Conservation (phyloP, 2,113 vertebrate species). For the Zapornia atra region DNA sequence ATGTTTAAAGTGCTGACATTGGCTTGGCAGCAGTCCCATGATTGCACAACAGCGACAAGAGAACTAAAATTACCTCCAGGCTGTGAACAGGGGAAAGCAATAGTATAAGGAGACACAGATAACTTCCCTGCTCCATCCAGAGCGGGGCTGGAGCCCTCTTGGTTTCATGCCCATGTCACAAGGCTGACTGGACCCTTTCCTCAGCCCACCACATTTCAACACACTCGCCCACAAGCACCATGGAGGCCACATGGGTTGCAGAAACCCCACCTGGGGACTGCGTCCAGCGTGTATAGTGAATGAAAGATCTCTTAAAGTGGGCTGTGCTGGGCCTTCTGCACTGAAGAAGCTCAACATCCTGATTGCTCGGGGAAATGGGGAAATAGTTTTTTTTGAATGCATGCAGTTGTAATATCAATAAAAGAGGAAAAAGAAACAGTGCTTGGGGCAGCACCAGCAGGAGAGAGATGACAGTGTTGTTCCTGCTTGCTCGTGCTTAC, state of each 20-base stretch:
- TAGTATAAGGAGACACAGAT: background rate
- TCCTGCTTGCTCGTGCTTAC: background rate
- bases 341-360: background rate
- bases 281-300: background rate
- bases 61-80: background rate
- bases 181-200: background rate
- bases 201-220: background rate
- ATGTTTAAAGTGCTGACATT: background rate
- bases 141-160: accelerated
- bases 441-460: background rate
- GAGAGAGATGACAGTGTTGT: background rate
- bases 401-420: background rate
- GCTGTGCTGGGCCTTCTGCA: background rate
- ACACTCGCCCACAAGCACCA: background rate
- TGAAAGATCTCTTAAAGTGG: background rate
- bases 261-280: background rate
- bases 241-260: background rate
- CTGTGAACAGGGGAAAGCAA: background rate
- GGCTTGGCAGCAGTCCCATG: background rate
- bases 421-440: background rate
- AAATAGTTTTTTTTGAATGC: background rate
- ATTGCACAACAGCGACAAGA: background rate
- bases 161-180: accelerated
- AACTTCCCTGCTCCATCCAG: accelerated
- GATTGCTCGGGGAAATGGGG: background rate